Percentiles rank a stretch among this genome's conserved stretches.
phyloP scores from a whole-genome alignment of 2,888 invertebrate genomes.

The Sturmia bella region DNA sequence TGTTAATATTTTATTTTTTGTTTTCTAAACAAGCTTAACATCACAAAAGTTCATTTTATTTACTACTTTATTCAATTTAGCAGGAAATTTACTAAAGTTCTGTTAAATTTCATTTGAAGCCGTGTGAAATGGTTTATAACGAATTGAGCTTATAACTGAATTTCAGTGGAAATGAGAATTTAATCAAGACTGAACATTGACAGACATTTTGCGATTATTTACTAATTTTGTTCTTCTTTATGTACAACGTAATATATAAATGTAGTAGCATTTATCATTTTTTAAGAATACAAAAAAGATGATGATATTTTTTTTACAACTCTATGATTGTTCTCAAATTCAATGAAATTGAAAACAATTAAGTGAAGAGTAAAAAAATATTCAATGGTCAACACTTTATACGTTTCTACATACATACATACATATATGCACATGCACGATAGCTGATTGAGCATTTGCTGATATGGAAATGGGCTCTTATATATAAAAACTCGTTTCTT shows the following conservation, averaged over 20 bases:
- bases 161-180: conserved; percentile 15
- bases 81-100: conserved; percentile 38
- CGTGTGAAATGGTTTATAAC: conserved; percentile 47
- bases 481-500: no score
- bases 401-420: not conserved
- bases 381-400: not conserved
- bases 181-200: conserved; percentile 35
- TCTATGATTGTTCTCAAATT: conserved; percentile 35
- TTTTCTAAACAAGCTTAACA: conserved; percentile 10
- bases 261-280: conserved; percentile 16
- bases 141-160: conserved; percentile 52
- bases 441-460: no score
- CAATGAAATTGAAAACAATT: conserved; percentile 22
- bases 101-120: conserved; percentile 37
- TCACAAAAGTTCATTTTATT: conserved; percentile 33
- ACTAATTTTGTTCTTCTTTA: not conserved
- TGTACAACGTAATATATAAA: conserved; percentile 32
- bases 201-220: conserved; percentile 35
- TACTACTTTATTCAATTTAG: conserved; percentile 20
- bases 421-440: not conserved
- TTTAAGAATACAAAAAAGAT: conserved; percentile 4
- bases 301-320: conserved; percentile 9
- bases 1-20: conserved; percentile 23
- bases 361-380: conserved; percentile 1
- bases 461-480: no score